phyloP scores from a whole-genome alignment of 1,140 invertebrate species.

The Helicoverpa armigera region DNA sequence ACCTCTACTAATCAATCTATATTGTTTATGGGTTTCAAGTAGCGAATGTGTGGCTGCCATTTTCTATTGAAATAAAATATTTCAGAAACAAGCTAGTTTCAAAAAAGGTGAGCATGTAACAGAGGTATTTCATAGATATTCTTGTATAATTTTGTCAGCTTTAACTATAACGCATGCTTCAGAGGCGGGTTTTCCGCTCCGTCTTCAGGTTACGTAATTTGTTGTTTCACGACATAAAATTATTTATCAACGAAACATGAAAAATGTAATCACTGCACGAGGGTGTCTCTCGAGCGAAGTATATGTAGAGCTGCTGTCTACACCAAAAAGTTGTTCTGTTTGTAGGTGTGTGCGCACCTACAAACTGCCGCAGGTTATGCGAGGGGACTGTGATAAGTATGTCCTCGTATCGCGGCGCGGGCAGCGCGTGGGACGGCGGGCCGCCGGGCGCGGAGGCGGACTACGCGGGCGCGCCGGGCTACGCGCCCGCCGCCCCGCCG shows the following conservation, averaged over 20 bases:
- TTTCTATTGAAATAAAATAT: conserved; percentile 72
- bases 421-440: conserved; percentile 83
- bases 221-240: conserved; percentile 79
- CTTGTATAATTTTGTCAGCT: conserved; percentile 61
- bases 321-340: conserved; percentile 87
- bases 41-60: conserved; percentile 83
- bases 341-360: conserved; percentile 87
- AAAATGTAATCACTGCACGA: conserved; percentile 69
- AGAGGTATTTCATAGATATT: conserved; percentile 65
- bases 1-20: not conserved
- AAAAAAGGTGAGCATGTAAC: conserved; percentile 79
- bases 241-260: conserved; percentile 70
- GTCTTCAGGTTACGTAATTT: conserved; percentile 84
- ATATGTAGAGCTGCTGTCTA: conserved; percentile 83
- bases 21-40: conserved; percentile 70
- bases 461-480: conserved; percentile 63
- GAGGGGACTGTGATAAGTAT: conserved; percentile 81
- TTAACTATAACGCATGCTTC: conserved; percentile 69
- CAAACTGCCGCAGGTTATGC: conserved; percentile 86
- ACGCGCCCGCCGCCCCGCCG: conserved; percentile 70
- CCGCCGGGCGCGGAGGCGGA: conserved; percentile 83
- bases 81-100: conserved; percentile 62
- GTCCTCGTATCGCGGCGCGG: conserved; percentile 81
- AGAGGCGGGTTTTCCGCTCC: conserved; percentile 62
- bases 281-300: conserved; percentile 70